A percentile compares a stretch with the other conserved stretches of the same genome.
These are phyloP conservation scores for Tolypeutes matacus DNA, from an alignment of 2,797 vertebrate genomes.

Conservation along the genomic window DNA sequence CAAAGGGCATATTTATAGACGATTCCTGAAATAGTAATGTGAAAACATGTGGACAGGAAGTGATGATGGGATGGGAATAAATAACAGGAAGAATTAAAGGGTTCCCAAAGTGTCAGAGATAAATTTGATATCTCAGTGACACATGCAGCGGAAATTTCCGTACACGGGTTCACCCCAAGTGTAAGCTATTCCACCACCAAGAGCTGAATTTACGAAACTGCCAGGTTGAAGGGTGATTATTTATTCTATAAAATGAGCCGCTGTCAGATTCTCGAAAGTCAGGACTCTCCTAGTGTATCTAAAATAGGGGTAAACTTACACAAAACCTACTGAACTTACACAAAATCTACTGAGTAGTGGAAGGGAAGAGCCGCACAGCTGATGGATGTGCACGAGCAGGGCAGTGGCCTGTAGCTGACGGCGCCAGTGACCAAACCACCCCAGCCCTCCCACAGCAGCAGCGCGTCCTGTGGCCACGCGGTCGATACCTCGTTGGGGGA, in stretches of 20 bases:
- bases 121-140: background rate
- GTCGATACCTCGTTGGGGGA: too few species aligned
- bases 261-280: too few species aligned
- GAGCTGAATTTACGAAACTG: background rate
- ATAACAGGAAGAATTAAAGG: accelerated
- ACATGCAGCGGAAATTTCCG: accelerated
- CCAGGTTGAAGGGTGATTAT: accelerated
- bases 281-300: background rate
- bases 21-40: background rate
- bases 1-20: background rate
- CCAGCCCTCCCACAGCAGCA: too few species aligned
- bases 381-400: too few species aligned
- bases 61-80: accelerated
- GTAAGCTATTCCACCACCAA: background rate
- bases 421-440: too few species aligned
- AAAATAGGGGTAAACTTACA: accelerated
- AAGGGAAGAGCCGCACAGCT: too few species aligned
- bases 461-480: too few species aligned
- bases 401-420: too few species aligned
- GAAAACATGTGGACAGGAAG: background rate
- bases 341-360: background rate
- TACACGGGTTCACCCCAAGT: accelerated
- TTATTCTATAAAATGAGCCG: background rate
- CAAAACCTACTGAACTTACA: background rate
- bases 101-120: accelerated